A percentile compares a stretch with the other conserved stretches of the same genome.
Evolutionary conservation across 2,888 invertebrate species (phyloP).

Genomic region (Tribolium freemani): DNA sequence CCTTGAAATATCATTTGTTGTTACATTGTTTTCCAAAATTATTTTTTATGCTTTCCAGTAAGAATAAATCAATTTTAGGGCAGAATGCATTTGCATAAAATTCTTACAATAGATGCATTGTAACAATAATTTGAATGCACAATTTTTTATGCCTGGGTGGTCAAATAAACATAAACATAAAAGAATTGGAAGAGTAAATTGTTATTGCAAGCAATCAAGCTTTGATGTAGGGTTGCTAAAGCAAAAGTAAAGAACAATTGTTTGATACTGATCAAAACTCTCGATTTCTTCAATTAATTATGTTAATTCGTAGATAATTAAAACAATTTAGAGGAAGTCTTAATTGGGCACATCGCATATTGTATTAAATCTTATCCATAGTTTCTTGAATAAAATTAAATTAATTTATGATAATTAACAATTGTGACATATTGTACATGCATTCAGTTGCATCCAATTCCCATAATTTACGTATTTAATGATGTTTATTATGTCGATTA

Average conservation of each 20-base stretch:
- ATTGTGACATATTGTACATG: conserved; percentile 9
- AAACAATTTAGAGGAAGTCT: background rate
- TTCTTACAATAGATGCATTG: background rate
- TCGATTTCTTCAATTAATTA: background rate
- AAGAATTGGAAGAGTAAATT: background rate
- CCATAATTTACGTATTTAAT: conserved; percentile 1
- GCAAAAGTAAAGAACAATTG: too few species aligned
- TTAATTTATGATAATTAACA: conserved; percentile 25
- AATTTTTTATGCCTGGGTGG: background rate
- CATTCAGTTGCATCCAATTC: background rate
- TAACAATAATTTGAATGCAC: background rate
- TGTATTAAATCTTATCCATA: conserved; percentile 1
- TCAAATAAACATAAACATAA: background rate
- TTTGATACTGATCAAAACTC: background rate
- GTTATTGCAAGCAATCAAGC: too few species aligned
- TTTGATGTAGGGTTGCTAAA: too few species aligned
- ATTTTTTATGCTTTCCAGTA: too few species aligned
- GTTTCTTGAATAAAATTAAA: conserved; percentile 18
- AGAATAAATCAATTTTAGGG: background rate
- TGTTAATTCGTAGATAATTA: background rate
- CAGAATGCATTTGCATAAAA: background rate
- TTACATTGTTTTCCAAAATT: too few species aligned
- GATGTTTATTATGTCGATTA: background rate
- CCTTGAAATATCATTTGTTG: background rate
- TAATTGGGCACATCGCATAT: conserved; percentile 16